Percentiles rank a stretch among this genome's conserved stretches.
phyloP scores from a whole-genome alignment of 1,140 invertebrate species.

The Nixonia krombeini region DNA sequence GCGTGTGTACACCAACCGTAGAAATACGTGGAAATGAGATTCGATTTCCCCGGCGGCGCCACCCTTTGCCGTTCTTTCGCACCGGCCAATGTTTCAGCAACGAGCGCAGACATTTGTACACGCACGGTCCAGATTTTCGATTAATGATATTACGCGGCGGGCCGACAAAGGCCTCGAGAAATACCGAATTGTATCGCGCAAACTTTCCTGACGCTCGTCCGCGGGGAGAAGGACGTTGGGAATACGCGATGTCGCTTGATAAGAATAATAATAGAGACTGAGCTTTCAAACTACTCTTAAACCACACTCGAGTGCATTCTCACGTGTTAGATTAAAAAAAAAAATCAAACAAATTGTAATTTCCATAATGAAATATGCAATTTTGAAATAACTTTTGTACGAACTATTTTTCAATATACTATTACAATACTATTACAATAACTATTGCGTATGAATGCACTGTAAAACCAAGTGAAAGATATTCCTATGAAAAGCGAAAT shows the following conservation, averaged over 20 bases:
- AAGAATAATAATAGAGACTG: too few relatives aligned
- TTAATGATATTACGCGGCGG: conserved; percentile 25
- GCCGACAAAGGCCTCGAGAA: not conserved
- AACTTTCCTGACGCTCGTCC: too few relatives aligned
- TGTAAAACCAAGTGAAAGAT: too few relatives aligned
- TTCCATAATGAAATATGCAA: too few relatives aligned
- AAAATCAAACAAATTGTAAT: too few relatives aligned
- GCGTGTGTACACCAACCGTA: conserved; percentile 5
- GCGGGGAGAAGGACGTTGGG: too few relatives aligned
- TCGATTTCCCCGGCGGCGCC: conserved; percentile 4
- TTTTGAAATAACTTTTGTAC: too few relatives aligned
- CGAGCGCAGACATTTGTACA: conserved; percentile 16
- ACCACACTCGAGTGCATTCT: not conserved
- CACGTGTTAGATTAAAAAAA: conserved; percentile 5
- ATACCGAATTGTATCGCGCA: conserved; percentile 2
- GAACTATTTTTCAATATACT: too few relatives aligned
- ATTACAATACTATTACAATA: too few relatives aligned
- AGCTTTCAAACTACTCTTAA: conserved; percentile 8
- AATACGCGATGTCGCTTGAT: too few relatives aligned
- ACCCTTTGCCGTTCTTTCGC: conserved; percentile 17
- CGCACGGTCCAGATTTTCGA: conserved; percentile 19
- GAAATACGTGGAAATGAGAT: conserved; percentile 24
- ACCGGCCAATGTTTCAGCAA: conserved; percentile 12
- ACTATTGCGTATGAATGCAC: too few relatives aligned
- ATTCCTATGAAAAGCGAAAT: too few relatives aligned